Evolutionary conservation across 2,113 vertebrate genomes (phyloP).

Genomic region (Suncus etruscus): DNA sequence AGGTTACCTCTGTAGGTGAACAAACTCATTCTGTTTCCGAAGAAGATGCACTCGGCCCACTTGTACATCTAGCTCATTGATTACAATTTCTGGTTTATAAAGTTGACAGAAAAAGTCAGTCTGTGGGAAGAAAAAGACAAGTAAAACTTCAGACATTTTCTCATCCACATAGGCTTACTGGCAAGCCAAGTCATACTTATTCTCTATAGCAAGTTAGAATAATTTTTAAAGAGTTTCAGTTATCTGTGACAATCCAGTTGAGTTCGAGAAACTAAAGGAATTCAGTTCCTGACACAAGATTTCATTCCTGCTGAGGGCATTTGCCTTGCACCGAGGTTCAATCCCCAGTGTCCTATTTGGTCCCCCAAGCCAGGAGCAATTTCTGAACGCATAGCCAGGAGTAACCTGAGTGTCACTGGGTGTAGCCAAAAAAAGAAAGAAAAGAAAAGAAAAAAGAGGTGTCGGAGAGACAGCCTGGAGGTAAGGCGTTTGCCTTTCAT

Average conservation of each 20-base stretch:
- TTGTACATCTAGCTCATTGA: constrained; percentile 90
- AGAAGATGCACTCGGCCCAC: constrained; percentile 91
- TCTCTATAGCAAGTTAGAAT: background rate
- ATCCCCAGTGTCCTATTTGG: no score
- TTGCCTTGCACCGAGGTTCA: no score
- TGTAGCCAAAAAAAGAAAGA: no score
- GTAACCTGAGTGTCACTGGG: no score
- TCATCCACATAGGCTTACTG: background rate
- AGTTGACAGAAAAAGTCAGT: constrained; percentile 94
- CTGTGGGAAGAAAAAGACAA: constrained; percentile 84
- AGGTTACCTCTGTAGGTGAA: constrained; percentile 90
- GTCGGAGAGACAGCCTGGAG: no score
- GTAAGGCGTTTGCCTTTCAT: no score
- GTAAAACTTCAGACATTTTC: constrained; percentile 42
- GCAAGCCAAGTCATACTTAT: background rate
- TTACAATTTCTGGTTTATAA: constrained; percentile 93
- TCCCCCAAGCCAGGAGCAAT: no score
- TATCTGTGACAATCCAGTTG: no score
- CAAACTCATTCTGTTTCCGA: constrained; percentile 89
- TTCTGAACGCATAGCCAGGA: no score
- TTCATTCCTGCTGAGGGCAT: no score
- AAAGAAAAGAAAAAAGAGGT: no score
- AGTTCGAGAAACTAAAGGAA: constrained; percentile 15
- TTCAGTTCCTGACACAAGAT: no score
- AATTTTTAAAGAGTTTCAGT: background rate